Base-by-base conservation (phyloP, 2,888 invertebrate species). In the Lepidochrysops patricia region DNA sequence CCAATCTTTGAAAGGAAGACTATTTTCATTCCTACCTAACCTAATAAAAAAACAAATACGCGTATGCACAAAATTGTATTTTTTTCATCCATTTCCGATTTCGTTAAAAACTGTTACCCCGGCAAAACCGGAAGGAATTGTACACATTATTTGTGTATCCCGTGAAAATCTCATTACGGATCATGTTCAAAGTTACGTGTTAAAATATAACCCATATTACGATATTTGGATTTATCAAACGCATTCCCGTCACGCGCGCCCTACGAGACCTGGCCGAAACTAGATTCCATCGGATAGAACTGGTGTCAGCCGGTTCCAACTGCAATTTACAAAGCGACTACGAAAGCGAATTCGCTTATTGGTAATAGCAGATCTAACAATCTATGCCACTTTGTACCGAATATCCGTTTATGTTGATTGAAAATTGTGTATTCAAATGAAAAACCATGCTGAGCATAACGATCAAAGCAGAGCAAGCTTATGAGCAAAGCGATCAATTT, bases 291-390 rank as follows among this genome's bases (percentile, higher is more conserved):
- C 57, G 49, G 29, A 49, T 58, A 49, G 58, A 58, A 58, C 49
- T 19, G 49, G 58, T 58, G 48, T 58, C 32, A 58, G 13, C 58
- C 49, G 48, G 58, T 23, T 49, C 58, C 19, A 58, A 23, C 58
- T 58, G 58, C 58, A 58, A 58, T 58, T 58, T 58, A 58, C 58
- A 49, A 58, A 50, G 50, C 49, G 32, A 29, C 58, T 48, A 57
- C 37, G 57, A 58, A 58, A 58, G 58, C 49, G 58, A 32, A 58
- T 58, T 58, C 58, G 23, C 49, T 48, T 58, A 48, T 48, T 58
- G 32, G 58, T 58, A 58, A 58, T 58, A 29, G 58, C 49, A 25
- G 50, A 43, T 43, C 19, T 43, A 50, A 50, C 50, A 43, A 37
- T 25, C 49, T 25, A 50, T 26, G 25, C 13, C 49, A 12, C 50